Percentiles rank a stretch among this genome's conserved stretches.
Evolutionary conservation across 2,888 invertebrate genomes (phyloP).

Genomic region (Trachelus tabidus): DNA sequence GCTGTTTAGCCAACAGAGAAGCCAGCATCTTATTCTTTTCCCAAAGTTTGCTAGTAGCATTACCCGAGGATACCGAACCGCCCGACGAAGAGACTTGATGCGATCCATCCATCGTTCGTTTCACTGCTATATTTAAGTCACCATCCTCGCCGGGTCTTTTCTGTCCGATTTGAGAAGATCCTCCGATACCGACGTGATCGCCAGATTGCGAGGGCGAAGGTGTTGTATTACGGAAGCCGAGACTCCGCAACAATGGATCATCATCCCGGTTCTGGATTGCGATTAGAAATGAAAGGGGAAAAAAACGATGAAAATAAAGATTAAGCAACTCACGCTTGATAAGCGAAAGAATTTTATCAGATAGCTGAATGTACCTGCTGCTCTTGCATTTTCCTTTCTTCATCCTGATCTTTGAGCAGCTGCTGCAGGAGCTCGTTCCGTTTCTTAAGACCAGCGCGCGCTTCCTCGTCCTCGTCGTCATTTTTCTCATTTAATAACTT

Average conservation of each 20-base stretch:
- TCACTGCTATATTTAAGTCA: conserved; percentile 68
- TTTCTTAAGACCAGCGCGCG: conserved; percentile 70
- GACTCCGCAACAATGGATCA: conserved; percentile 69
- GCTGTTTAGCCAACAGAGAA: conserved; percentile 81
- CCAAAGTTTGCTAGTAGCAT: conserved; percentile 76
- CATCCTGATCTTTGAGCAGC: conserved; percentile 70
- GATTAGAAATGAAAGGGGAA: conserved; percentile 17
- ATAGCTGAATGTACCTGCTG: conserved; percentile 46
- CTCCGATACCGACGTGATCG: conserved; percentile 52
- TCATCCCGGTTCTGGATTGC: conserved; percentile 65
- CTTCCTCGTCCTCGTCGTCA: conserved; percentile 80
- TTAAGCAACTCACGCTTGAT: not conserved
- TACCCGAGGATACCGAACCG: conserved; percentile 55
- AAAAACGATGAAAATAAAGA: conserved; percentile 3
- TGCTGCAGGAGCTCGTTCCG: conserved; percentile 74
- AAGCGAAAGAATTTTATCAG: not conserved
- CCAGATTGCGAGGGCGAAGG: conserved; percentile 71
- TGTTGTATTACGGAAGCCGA: conserved; percentile 68
- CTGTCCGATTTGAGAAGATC: conserved; percentile 62
- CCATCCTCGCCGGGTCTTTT: conserved; percentile 76
- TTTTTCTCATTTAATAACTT: conserved; percentile 86
- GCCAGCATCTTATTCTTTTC: conserved; percentile 89
- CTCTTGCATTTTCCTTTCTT: conserved; percentile 63
- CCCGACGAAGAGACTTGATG: conserved; percentile 64
- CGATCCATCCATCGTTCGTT: conserved; percentile 65